A percentile compares a stretch with the other conserved stretches of the same genome.
Conservation (phyloP, 2,797 vertebrate species). For the Melanotaenia maccullochi region DNA sequence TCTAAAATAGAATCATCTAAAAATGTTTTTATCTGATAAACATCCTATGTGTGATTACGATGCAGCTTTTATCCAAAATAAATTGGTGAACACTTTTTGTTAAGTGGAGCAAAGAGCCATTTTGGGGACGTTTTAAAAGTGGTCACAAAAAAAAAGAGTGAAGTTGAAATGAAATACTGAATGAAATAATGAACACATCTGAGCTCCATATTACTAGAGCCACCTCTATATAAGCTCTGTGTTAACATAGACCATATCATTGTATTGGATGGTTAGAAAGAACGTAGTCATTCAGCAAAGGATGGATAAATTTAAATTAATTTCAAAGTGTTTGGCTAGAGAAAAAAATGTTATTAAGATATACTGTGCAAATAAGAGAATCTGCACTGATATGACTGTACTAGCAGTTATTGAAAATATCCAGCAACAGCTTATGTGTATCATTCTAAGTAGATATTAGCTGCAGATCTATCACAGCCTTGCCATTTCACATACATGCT, state of each 20-base stretch:
- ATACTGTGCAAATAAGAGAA: too few relatives aligned
- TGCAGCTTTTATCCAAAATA: background rate
- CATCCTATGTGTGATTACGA: background rate
- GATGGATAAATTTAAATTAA: too few relatives aligned
- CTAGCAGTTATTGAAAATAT: background rate
- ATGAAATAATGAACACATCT: background rate
- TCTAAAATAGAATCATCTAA: background rate
- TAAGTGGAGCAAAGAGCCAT: background rate
- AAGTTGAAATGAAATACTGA: background rate
- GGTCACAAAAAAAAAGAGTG: background rate
- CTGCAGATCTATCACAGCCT: conserved; percentile 3
- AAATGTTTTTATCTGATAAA: background rate
- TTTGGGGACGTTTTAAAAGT: background rate
- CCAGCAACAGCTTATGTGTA: conserved; percentile 6
- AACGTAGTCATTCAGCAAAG: too few relatives aligned
- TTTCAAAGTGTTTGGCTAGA: too few relatives aligned
- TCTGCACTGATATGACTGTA: too few relatives aligned
- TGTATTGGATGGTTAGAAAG: too few relatives aligned
- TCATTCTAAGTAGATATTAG: conserved; percentile 19
- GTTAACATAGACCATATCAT: background rate
- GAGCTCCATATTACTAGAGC: background rate
- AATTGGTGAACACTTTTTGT: background rate
- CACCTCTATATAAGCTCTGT: background rate
- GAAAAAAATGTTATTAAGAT: too few relatives aligned
- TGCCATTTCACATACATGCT: conserved; percentile 22